Conservation (phyloP, 2,113 vertebrate species). For the Embiotoca jacksoni region DNA sequence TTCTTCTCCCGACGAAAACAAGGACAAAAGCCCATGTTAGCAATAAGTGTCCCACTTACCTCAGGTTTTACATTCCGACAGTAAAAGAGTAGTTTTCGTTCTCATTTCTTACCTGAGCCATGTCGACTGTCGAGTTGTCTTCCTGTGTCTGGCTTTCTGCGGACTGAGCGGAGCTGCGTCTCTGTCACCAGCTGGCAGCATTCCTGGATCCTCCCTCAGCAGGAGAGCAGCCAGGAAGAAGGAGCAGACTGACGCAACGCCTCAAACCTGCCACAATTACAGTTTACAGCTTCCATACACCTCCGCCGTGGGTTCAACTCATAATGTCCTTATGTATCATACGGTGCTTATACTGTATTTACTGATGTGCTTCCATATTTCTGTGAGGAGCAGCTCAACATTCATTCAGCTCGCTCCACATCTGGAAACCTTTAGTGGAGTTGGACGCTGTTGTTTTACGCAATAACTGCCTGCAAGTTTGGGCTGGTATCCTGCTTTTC, state of each 20-base stretch:
- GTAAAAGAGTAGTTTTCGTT: not conserved
- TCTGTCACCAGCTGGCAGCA: constrained; percentile 79
- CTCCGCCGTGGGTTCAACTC: too few species aligned
- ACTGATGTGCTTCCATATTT: not conserved
- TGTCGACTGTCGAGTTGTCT: constrained; percentile 60
- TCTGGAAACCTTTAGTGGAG: constrained; percentile 75
- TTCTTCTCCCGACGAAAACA: too few species aligned
- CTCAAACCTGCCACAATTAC: too few species aligned
- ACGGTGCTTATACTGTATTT: not conserved
- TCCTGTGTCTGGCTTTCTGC: constrained; percentile 51
- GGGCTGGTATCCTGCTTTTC: constrained; percentile 29
- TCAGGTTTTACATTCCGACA: not conserved
- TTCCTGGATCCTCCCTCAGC: constrained; percentile 80
- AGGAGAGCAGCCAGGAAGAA: constrained; percentile 46
- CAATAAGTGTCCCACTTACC: too few species aligned
- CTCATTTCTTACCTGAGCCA: constrained; percentile 76
- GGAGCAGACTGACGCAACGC: constrained; percentile 34
- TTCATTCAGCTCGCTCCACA: constrained; percentile 55
- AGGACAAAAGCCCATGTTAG: too few species aligned
- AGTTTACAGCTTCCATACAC: too few species aligned
- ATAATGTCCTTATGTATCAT: not conserved
- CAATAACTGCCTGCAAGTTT: constrained; percentile 59
- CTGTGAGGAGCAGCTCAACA: not conserved
- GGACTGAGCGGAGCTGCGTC: constrained; percentile 55
- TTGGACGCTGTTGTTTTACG: constrained; percentile 47